Base-by-base conservation (phyloP, 2,113 vertebrate species). In the Gallinago media region DNA sequence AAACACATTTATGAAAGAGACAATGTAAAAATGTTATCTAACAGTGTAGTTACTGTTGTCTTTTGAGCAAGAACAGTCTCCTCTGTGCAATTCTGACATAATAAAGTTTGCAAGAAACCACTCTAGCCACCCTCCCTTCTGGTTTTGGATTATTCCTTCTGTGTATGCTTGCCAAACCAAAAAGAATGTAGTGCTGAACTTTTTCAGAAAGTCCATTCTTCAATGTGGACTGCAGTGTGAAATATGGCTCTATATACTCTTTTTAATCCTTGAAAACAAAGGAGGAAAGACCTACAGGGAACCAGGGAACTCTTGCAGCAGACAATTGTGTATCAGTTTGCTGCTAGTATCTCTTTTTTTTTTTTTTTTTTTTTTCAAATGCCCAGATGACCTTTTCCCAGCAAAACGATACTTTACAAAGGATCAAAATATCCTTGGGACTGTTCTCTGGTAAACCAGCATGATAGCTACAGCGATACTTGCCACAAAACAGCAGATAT, bases 251-350 rank as follows among this genome's bases (percentile, higher is more conserved):
- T 84, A 55, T 1, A 0, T 42, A 74, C 40, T 59, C 25, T 38
- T 81, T 75, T 72, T 59, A 91, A 76, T 44, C 56, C 68, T 71
- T 81, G 73, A 84, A 91, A 94, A 96, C 52, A 91, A 90, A 92
- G 44, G 15, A 50, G 55, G 10, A 73, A 92, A 78, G 42, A 61
- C 47, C 70, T 91, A 80, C 34, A 65, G 70, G 46, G 80, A 84
- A 49, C 38, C 34, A 65, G 70, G 46, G 80, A 84, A 49, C 38
- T 75, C 47, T 56, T 72, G 66, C 49, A 92, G 74, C 54, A 89
- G 66, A 54, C 40, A 80, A 84, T 21, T 72, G 56, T 61, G 36
- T 32, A 77, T 72, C 52, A 79, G 54, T 82, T 91, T 97, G 58
- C 61, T 89, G 61, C 38, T 89, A 38, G 17, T 62, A 47, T 23